Conservation (phyloP, 2,113 vertebrate genomes). For the Excalfactoria chinensis region DNA sequence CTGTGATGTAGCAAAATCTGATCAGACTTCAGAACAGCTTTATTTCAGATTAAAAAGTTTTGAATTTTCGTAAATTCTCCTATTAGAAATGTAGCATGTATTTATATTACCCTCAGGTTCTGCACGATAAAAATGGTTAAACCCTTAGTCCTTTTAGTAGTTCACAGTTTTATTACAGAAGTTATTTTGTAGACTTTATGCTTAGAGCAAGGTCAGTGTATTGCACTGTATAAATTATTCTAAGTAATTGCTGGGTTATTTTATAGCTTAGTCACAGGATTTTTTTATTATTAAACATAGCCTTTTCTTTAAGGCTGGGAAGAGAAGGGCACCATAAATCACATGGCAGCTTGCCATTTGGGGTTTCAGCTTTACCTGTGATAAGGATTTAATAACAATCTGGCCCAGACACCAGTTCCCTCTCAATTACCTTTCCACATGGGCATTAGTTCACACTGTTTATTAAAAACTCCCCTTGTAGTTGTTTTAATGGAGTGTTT, state of each 20-base stretch:
- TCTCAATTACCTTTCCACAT: conserved; percentile 88
- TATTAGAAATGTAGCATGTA: conserved; percentile 74
- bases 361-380: conserved; percentile 81
- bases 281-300: conserved; percentile 83
- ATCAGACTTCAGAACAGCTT: conserved; percentile 35
- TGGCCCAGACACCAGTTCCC: conserved; percentile 77
- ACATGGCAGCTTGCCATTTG: conserved; percentile 77
- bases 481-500: conserved; percentile 87
- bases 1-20: background rate
- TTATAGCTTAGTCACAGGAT: conserved; percentile 82
- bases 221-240: conserved; percentile 87
- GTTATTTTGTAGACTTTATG: conserved; percentile 86
- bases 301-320: conserved; percentile 78
- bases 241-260: conserved; percentile 87
- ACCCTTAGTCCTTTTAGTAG: conserved; percentile 83
- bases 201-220: conserved; percentile 84
- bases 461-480: conserved; percentile 87
- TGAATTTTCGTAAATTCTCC: conserved; percentile 70
- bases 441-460: conserved; percentile 87
- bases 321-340: conserved; percentile 81
- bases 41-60: conserved; percentile 74
- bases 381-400: conserved; percentile 85
- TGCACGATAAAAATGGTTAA: conserved; percentile 79
- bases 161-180: conserved; percentile 81
- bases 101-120: conserved; percentile 76